Evolutionary conservation across 1,140 invertebrate genomes (phyloP).

Genomic region (Zaprionus africanus): DNA sequence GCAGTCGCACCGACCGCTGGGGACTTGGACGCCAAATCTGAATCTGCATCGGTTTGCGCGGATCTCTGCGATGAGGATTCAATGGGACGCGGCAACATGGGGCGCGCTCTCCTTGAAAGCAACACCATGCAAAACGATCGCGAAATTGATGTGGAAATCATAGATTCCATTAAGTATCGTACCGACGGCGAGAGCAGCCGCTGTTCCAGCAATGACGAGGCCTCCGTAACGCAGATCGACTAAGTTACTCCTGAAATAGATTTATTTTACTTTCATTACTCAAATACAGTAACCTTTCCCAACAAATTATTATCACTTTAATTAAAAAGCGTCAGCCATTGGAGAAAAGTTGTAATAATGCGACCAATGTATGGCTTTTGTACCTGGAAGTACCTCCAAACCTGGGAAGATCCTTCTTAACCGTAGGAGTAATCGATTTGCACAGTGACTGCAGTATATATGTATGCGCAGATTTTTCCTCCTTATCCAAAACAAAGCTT

Average conservation of each 20-base stretch:
- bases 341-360: no score
- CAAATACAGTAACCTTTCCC: not conserved
- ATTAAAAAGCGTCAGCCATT: no score
- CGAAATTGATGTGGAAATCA: conserved; percentile 82
- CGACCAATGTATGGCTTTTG: no score
- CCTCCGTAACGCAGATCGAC: conserved; percentile 79
- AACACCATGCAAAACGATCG: conserved; percentile 63
- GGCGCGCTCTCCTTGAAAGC: conserved; percentile 17
- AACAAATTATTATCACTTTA: not conserved
- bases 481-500: no score
- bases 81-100: conserved; percentile 57
- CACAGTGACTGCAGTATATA: no score
- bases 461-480: no score
- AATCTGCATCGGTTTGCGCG: conserved; percentile 62
- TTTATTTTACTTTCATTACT: no score
- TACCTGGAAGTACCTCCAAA: no score
- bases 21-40: conserved; percentile 75
- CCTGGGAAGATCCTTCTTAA: no score
- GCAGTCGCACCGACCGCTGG: conserved; percentile 37
- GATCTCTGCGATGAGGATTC: conserved; percentile 77
- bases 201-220: conserved; percentile 80
- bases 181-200: conserved; percentile 78
- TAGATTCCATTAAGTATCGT: conserved; percentile 81
- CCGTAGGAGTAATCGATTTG: no score
- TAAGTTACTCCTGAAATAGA: conserved; percentile 24